These are phyloP conservation scores for Leucoraja ocellata DNA, from an alignment of 2,797 vertebrate genomes.

Conservation along the genomic window DNA sequence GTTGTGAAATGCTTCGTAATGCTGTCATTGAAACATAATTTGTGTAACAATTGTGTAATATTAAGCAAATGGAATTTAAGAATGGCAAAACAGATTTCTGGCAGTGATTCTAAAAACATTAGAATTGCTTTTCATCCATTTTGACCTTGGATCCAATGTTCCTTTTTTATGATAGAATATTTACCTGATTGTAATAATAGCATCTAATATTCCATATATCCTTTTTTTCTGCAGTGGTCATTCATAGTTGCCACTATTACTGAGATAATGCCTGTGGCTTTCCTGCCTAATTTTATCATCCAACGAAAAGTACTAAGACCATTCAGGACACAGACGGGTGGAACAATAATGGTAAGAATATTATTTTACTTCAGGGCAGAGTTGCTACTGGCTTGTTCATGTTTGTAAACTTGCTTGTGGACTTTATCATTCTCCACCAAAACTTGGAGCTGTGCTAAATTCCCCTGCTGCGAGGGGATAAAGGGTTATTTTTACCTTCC, in stretches of 20 bases:
- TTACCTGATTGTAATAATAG: background rate
- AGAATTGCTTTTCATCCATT: background rate
- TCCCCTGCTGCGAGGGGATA: no score
- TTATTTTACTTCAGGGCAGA: background rate
- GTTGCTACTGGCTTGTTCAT: background rate
- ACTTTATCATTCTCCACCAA: background rate
- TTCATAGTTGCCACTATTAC: conserved; percentile 86
- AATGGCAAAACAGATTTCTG: background rate
- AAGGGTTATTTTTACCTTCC: background rate
- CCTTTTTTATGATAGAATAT: background rate
- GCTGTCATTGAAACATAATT: background rate
- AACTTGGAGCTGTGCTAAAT: background rate
- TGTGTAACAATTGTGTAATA: background rate
- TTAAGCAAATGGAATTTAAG: background rate
- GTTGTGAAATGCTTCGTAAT: background rate
- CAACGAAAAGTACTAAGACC: conserved; percentile 84
- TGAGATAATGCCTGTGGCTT: conserved; percentile 84
- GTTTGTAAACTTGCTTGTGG: background rate
- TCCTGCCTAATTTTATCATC: conserved; percentile 88
- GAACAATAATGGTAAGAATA: conserved; percentile 84
- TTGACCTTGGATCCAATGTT: background rate
- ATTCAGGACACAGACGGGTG: conserved; percentile 84
- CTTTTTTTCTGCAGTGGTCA: conserved; percentile 71
- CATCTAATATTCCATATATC: conserved; percentile 27
- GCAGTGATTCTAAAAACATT: background rate